Base-by-base conservation (phyloP, 2,888 invertebrate species). In the Ophion ventricosus region DNA sequence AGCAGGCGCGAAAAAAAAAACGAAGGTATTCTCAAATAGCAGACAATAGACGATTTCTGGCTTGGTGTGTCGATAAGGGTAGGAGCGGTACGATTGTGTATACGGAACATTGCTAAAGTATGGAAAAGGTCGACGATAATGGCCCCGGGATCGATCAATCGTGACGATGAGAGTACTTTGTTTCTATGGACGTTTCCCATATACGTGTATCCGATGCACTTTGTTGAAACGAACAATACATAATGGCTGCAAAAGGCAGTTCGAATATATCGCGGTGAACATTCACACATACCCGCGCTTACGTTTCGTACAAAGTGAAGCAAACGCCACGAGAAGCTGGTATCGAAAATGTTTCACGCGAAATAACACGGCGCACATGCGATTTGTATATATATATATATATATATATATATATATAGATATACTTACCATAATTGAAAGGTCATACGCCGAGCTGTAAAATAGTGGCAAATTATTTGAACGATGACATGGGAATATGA, bases 381-480 rank as follows among this genome's bases (percentile, higher is more conserved):
- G 3, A 49, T 63, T 63, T 49, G 14, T 72, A 75, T 61, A 79
- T 75, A 75, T 49, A 49, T 63, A 40, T 77, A 29, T 57, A 10
- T 54, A 57, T 64, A 25, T 69, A 49, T 79, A 82, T 74, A 57
- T 79, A 82, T 78, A 29, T 57, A 10, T 54, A 64, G 49, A 25
- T 69, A 54, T 73, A 82, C 79, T 82, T 82, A 84, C 82, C 82
- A 82, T 79, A 75, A 82, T 82, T 79, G 72, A 84, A 84, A 84
- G 84, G 84, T 84, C 82, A 82, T 43, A 26, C 66, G 67, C 70
- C 43, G 70, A 59, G 57, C 66, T 66, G 79, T 82, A 75, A 84
- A 84, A 82, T 82, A 82, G 84, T 84, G 84, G 84, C 84, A 82
- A 84, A 84, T 84, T 84, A 82, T 84, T 84, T 84, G 82, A 84